A percentile compares a stretch with the other conserved stretches of the same genome.
These are phyloP conservation scores for Pristionchus exspectatus DNA, from an alignment of 2,888 invertebrate genomes.

Conservation along the genomic window DNA sequence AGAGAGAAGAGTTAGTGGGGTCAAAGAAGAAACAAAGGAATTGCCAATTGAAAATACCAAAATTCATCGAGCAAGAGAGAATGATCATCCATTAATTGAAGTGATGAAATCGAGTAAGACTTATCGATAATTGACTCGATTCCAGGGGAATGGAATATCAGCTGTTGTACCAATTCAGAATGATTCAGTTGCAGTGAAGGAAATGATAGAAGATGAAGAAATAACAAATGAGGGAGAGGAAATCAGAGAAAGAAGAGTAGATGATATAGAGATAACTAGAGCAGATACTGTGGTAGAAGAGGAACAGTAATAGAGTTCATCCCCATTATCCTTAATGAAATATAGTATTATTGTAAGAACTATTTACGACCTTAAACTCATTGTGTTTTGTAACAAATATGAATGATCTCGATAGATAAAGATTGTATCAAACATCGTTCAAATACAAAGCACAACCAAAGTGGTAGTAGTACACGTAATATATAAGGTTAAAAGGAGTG, in stretches of 20 bases:
- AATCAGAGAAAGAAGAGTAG: not conserved
- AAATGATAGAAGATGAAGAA: constrained; percentile 42
- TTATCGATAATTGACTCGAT: not conserved
- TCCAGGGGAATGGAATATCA: constrained; percentile 3
- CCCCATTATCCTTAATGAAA: not conserved
- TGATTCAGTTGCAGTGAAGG: constrained; percentile 4
- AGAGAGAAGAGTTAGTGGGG: constrained; percentile 42
- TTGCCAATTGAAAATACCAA: not conserved
- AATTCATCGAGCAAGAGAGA: constrained; percentile 27
- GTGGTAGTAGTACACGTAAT: not conserved
- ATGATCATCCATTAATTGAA: not conserved
- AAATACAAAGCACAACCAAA: constrained; percentile 28
- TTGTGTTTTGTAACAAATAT: not conserved
- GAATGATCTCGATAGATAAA: not conserved
- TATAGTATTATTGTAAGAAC: not conserved
- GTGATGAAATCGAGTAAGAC: not conserved
- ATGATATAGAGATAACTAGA: not conserved
- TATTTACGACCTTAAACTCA: not conserved
- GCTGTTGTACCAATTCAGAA: constrained; percentile 15
- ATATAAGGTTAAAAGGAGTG: not conserved
- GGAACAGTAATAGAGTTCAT: not conserved
- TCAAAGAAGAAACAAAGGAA: constrained; percentile 39
- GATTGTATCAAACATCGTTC: not conserved
- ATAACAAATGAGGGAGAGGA: constrained; percentile 41
- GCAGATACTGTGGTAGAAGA: not conserved